These are phyloP conservation scores for Cotesia congregata DNA, from an alignment of 2,888 invertebrate species.

Conservation along the genomic window DNA sequence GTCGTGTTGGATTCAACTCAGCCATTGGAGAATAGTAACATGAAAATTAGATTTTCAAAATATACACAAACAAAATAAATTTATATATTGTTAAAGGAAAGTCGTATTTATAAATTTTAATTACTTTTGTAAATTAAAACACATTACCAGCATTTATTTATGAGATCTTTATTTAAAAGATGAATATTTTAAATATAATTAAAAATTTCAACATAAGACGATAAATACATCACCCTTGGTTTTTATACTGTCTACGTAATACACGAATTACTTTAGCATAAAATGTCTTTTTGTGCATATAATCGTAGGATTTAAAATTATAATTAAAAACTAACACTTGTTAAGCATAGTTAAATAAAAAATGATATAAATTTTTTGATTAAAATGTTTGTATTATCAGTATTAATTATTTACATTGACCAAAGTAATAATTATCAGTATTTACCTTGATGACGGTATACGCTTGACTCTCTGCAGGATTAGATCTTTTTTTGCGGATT, in stretches of 20 bases:
- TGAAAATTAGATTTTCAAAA: too few relatives aligned
- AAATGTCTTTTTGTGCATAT: not conserved
- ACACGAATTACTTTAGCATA: not conserved
- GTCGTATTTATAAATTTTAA: not conserved
- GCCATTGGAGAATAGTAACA: too few relatives aligned
- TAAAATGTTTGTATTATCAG: not conserved
- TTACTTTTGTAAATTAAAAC: not conserved
- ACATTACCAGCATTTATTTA: not conserved
- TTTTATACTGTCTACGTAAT: not conserved
- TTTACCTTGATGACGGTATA: constrained; percentile 68
- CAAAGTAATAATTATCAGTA: constrained; percentile 16
- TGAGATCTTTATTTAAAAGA: not conserved
- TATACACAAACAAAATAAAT: not conserved
- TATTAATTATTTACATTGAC: not conserved
- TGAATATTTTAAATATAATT: not conserved
- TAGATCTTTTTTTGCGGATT: constrained; percentile 55
- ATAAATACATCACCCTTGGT: not conserved
- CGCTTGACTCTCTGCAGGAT: constrained; percentile 65
- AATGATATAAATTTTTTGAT: not conserved
- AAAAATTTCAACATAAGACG: not conserved
- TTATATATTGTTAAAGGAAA: not conserved
- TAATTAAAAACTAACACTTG: not conserved
- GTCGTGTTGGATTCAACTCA: too few relatives aligned
- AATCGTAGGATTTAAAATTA: not conserved
- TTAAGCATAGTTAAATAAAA: not conserved